phyloP scores from a whole-genome alignment of 2,113 vertebrate genomes.

The Myotis lucifugus region DNA sequence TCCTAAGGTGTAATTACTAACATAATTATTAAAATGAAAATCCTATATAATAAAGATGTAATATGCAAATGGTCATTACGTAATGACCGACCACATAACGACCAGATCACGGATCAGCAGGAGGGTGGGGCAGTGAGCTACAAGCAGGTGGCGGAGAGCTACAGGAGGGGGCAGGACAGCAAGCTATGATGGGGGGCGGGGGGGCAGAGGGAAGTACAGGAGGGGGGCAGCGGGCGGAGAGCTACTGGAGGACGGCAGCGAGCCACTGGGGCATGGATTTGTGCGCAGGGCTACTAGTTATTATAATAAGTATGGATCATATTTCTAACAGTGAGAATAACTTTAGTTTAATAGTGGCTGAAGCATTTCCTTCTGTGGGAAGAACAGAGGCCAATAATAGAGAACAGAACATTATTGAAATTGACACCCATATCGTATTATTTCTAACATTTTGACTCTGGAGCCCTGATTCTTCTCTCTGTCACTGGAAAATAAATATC shows the following conservation, averaged over 20 bases:
- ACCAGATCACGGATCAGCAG: too few species aligned
- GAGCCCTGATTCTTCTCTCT: neutral
- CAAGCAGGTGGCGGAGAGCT: too few species aligned
- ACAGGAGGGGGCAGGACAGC: too few species aligned
- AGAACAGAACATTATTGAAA: neutral
- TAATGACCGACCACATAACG: too few species aligned
- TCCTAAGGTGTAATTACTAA: constrained; percentile 66
- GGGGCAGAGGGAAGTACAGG: too few species aligned
- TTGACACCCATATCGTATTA: constrained; percentile 7
- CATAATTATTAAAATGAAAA: constrained; percentile 66
- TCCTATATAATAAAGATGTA: too few species aligned
- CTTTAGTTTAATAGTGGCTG: constrained; percentile 66
- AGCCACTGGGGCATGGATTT: too few species aligned
- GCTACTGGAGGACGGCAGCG: too few species aligned
- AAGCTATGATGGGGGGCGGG: too few species aligned
- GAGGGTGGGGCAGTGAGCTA: too few species aligned
- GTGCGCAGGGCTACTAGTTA: neutral
- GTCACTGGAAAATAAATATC: neutral
- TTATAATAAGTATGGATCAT: constrained; percentile 65
- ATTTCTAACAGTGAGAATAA: constrained; percentile 66
- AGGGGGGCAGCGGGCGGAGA: too few species aligned
- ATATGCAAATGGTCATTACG: too few species aligned
- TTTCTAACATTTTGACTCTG: neutral
- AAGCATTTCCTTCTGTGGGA: constrained; percentile 37
- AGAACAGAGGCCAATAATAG: neutral